Base-by-base conservation (phyloP, 1,140 invertebrate species). In the Drepana arcuata region DNA sequence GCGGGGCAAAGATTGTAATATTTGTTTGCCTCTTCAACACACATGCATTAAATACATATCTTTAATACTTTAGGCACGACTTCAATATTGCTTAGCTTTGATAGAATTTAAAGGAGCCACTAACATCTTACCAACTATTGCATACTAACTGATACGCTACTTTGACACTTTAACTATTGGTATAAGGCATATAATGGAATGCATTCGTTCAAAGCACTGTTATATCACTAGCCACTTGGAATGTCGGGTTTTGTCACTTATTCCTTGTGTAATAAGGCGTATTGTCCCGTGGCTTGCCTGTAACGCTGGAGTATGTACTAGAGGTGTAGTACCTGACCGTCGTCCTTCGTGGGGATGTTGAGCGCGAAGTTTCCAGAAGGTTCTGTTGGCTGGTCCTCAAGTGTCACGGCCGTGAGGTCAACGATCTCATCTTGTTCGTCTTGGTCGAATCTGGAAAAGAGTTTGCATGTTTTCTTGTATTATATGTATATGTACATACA, bases 271-370 rank as follows among this genome's bases (percentile, higher is more conserved):
- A n/a, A n/a, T n/a, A n/a, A n/a, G n/a, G n/a, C n/a, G n/a, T n/a
- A n/a, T n/a, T n/a, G n/a, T n/a, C n/a, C n/a, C n/a, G n/a, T 84
- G 79, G 10, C 84, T 83, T 24, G 86, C 46, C 34, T 84, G 85
- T 40, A 90, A 73, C 31, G 86, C 49, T 55, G 40, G 21, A 77
- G 46, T 63, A 73, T 66, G 46, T 71, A 71, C 72, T 81, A 84
- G 55, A 83, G 77, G 36, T 84, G 82, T 18, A 84, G 52, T 14
- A 84, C 74, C 29, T 84, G 80, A 0, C 82, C 79, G 48, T 84
- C 80, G 57, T 84, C 82, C 40, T 78, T 72, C 28, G 60, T 64
- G 9, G 72, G 57, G 2, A 70, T 23, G 23, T 43, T 47, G 41
- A 56, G 59, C 1, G 43, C 29, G 4, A 7, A 2, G 2, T 4